Conservation (phyloP, 2,113 vertebrate species). For the Hippocampus guttulatus region DNA sequence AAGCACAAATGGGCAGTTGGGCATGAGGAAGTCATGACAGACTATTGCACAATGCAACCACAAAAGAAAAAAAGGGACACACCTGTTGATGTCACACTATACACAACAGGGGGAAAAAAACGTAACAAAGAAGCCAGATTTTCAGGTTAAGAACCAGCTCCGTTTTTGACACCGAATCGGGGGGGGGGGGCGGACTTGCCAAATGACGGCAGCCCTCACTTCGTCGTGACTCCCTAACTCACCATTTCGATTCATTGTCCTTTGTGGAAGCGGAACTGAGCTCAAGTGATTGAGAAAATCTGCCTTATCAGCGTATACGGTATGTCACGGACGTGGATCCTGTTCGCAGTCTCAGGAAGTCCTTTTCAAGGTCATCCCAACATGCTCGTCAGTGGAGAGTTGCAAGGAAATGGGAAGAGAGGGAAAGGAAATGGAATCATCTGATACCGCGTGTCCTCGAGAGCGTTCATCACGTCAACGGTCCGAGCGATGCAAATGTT, state of each 20-base stretch:
- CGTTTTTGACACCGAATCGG: neutral
- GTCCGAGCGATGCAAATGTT: neutral
- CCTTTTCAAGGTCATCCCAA: constrained; percentile 4
- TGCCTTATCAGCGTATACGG: neutral
- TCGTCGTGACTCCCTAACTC: too few relatives aligned
- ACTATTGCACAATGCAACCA: neutral
- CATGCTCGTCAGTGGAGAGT: constrained; percentile 32
- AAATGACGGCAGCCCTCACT: too few relatives aligned
- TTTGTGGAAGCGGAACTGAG: too few relatives aligned
- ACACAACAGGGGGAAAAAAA: too few relatives aligned
- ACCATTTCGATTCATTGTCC: too few relatives aligned
- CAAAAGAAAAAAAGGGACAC: neutral
- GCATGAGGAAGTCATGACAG: neutral
- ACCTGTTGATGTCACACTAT: neutral
- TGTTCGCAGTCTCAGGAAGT: constrained; percentile 26
- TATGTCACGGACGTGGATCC: neutral
- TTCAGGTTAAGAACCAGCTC: constrained; percentile 2
- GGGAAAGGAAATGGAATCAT: constrained; percentile 48
- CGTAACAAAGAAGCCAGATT: neutral
- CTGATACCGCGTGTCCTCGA: neutral
- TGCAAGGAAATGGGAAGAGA: constrained; percentile 49
- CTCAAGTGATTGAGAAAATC: neutral
- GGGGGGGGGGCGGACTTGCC: too few relatives aligned
- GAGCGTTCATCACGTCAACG: constrained; percentile 28
- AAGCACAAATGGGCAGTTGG: neutral